Percentiles rank a stretch among this genome's conserved stretches.
phyloP scores from a whole-genome alignment of 2,888 invertebrate species.

The Zygogramma bicolorata region DNA sequence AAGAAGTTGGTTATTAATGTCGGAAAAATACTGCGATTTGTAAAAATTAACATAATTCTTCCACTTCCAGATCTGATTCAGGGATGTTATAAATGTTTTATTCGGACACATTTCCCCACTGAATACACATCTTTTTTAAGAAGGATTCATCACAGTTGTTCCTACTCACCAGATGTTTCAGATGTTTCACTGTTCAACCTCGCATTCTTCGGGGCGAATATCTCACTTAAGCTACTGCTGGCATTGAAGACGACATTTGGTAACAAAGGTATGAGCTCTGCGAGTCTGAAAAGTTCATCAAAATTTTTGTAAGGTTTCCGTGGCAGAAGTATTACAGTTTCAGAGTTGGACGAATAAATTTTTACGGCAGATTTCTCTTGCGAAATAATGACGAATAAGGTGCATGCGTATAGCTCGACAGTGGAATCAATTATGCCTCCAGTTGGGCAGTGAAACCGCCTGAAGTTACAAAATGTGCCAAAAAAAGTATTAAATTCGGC shows the following conservation, averaged over 20 bases:
- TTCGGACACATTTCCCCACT: neutral
- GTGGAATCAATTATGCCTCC: no score
- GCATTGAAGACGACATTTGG: slow-evolving; percentile 72
- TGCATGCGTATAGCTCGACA: no score
- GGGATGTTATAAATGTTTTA: neutral
- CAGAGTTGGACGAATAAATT: no score
- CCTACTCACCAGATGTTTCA: slow-evolving; percentile 45
- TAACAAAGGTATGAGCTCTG: slow-evolving; percentile 67
- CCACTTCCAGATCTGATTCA: no score
- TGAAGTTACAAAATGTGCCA: no score
- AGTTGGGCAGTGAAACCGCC: no score
- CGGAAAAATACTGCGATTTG: neutral
- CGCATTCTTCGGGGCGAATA: slow-evolving; percentile 70
- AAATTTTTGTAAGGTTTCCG: neutral
- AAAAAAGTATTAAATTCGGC: no score
- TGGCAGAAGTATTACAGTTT: neutral
- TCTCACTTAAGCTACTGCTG: slow-evolving; percentile 69
- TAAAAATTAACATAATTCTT: no score
- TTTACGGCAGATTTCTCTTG: no score
- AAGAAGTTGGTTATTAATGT: no score
- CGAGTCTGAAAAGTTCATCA: slow-evolving; percentile 58
- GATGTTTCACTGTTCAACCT: slow-evolving; percentile 62
- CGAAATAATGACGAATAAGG: no score
- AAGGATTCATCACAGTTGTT: neutral
- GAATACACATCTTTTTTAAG: no score